phyloP scores from a whole-genome alignment of 2,888 invertebrate genomes.

The Galeruca laticollis region DNA sequence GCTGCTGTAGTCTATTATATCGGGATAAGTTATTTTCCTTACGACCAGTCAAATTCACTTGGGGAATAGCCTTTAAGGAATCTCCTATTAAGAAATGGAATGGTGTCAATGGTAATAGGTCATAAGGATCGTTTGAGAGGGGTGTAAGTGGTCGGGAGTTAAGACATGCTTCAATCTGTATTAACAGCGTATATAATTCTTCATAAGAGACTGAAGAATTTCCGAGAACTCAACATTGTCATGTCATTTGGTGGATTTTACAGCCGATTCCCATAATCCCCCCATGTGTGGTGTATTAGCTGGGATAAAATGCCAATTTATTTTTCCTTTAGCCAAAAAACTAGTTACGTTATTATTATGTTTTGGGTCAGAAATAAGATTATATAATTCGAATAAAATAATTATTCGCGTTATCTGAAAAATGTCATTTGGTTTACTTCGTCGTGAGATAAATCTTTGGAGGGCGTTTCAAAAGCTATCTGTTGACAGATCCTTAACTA shows the following conservation, averaged over 20 bases:
- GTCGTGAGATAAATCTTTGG: background rate
- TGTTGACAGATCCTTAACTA: slow-evolving; percentile 22
- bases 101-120: background rate
- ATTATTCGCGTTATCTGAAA: background rate
- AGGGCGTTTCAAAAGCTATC: slow-evolving; percentile 23
- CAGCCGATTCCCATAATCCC: slow-evolving; percentile 2
- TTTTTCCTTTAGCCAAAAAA: background rate
- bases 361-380: background rate
- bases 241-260: background rate
- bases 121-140: background rate
- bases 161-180: background rate
- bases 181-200: too few species aligned
- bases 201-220: too few species aligned
- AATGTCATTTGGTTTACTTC: background rate
- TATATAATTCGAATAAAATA: background rate
- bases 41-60: slow-evolving; percentile 39
- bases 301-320: too few species aligned
- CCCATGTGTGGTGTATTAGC: background rate
- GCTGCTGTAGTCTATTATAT: background rate
- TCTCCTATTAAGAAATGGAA: background rate
- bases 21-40: background rate
- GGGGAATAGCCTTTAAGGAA: background rate
- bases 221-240: too few species aligned
- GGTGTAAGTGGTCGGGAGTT: background rate
- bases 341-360: background rate